Evolutionary conservation across 1,140 invertebrate species (phyloP).

Genomic region (Coenobita brevimanus): DNA sequence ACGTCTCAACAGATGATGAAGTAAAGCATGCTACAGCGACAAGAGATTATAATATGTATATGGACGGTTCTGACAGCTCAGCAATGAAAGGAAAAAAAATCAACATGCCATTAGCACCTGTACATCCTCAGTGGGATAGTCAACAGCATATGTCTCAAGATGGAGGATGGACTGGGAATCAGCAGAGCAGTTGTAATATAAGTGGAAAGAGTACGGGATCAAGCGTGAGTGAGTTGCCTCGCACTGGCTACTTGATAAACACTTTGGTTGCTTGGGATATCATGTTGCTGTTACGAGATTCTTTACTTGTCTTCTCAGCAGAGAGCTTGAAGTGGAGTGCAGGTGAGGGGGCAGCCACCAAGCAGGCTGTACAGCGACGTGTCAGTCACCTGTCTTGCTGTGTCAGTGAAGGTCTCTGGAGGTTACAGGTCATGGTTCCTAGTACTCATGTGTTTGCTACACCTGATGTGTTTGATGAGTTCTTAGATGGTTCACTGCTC

Average conservation of each 20-base stretch:
- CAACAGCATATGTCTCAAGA: slow-evolving; percentile 14
- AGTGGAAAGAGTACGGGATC: slow-evolving; percentile 48
- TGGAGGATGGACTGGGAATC: not conserved
- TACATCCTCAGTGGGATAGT: not conserved
- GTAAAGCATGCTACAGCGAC: not conserved
- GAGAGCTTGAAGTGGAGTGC: slow-evolving; percentile 6
- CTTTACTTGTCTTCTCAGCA: not conserved
- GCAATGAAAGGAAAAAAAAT: not conserved
- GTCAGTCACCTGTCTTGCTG: slow-evolving; percentile 24
- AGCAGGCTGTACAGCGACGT: slow-evolving; percentile 17
- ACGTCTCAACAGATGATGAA: not conserved
- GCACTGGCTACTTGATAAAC: slow-evolving; percentile 53
- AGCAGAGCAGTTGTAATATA: slow-evolving; percentile 42
- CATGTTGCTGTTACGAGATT: slow-evolving; percentile 41
- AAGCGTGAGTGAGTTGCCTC: slow-evolving; percentile 39
- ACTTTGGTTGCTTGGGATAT: slow-evolving; percentile 55
- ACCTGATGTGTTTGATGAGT: slow-evolving; percentile 39
- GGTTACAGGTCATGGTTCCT: slow-evolving; percentile 49
- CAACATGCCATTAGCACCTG: not conserved
- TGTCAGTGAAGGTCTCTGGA: slow-evolving; percentile 50
- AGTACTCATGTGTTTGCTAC: slow-evolving; percentile 25
- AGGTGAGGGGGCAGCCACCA: not conserved
- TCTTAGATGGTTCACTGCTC: slow-evolving; percentile 48
- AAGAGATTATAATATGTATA: not conserved
- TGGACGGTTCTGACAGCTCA: not conserved